Conservation (phyloP, 2,797 vertebrate species). For the Phalloptychus januarius region DNA sequence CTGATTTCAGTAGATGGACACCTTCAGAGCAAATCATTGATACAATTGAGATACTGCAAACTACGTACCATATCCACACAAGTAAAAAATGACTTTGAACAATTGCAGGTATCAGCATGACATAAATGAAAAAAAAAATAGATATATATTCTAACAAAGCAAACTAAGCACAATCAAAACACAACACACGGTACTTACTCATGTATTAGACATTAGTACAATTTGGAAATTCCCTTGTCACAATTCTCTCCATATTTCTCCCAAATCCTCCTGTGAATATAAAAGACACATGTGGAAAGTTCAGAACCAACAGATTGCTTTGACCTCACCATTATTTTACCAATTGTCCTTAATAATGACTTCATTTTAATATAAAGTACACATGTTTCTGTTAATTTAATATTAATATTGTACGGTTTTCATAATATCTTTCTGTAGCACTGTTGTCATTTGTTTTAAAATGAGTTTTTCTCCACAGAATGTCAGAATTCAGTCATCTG, state of each 20-base stretch:
- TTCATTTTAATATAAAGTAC: constrained; percentile 20
- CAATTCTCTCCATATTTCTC: constrained; percentile 87
- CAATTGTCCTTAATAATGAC: constrained; percentile 13
- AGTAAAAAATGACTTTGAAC: constrained; percentile 60
- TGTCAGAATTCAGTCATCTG: background rate
- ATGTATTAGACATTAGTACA: constrained; percentile 93
- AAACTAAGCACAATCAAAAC: constrained; percentile 65
- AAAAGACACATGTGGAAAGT: constrained; percentile 42
- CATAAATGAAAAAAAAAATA: constrained; percentile 29
- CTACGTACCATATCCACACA: constrained; percentile 49
- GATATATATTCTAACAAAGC: constrained; percentile 43
- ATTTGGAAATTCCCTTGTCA: constrained; percentile 97
- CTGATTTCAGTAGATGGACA: constrained; percentile 31
- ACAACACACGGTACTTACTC: constrained; percentile 68
- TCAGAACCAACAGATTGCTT: constrained; percentile 13
- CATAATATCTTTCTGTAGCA: background rate
- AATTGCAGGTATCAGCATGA: constrained; percentile 52
- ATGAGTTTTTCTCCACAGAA: background rate
- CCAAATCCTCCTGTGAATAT: constrained; percentile 85
- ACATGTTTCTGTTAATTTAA: constrained; percentile 20
- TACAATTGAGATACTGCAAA: constrained; percentile 48
- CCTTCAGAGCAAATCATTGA: constrained; percentile 37
- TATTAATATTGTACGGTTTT: constrained; percentile 38
- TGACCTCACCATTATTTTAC: constrained; percentile 25
- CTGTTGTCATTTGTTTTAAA: background rate